Base-by-base conservation (phyloP, 2,888 invertebrate genomes). In the Seladonia tumulorum region DNA sequence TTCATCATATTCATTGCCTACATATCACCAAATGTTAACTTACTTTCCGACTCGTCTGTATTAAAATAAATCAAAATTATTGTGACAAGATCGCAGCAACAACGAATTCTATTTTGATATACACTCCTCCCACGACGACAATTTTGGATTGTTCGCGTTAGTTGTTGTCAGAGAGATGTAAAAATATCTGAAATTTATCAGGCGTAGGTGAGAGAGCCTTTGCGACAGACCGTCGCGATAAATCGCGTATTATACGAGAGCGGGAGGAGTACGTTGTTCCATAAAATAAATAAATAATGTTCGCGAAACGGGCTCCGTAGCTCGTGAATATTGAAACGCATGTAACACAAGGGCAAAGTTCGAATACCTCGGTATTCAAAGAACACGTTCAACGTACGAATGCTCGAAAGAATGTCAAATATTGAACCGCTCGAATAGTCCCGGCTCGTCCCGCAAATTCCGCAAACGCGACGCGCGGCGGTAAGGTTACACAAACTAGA, bases 361-460 rank as follows among this genome's bases (percentile, higher is more conserved):
- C 68, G 68, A 68, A 68, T 68, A 22, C 39, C 68, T 22, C 22
- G 22, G 7, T 8, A 35, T 68, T 68, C 39, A 68, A 68, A 39
- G 35, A 68, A 35, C 68, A 35, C 39, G 22, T 68, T 10, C 35
- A 4, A 3, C 22, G 4, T 12, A 39, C 68, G 12, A 22, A 18
- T 39, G 35, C 68, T 35, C 68, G 35, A 10, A 68, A 68, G 68
- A 68, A 68, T 68, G 68, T 68, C 68, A 68, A 68, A 68, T 68
- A 68, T 68, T 68, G 68, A 68, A 68, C 39, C 35, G 35, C 12
- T 39, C 68, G 39, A 39, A 68, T 39, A 22, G 68, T 68, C 35
- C 39, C 68, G 66, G 66, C 68, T 39, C 68, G 68, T 68, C 39
- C 68, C 39, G 22, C 68, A 35, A 66, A 35, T 66, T 66, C 18